Evolutionary conservation across 2,113 vertebrate species (phyloP).

Genomic region (Tapirus terrestris): DNA sequence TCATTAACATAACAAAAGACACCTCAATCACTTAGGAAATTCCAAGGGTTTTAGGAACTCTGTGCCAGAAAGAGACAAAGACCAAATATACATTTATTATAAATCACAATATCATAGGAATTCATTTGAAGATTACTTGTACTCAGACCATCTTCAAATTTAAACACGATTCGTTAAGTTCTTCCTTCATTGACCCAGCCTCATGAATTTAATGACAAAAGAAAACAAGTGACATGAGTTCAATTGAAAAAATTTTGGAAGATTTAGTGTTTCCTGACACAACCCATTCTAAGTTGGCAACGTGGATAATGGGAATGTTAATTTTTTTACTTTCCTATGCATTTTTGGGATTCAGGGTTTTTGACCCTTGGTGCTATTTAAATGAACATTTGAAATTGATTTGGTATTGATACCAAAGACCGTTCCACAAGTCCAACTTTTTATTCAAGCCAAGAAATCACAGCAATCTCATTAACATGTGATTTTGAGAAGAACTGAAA

Average conservation of each 20-base stretch:
- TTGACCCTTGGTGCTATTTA: neutral
- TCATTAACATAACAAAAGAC: too few relatives aligned
- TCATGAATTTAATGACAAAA: neutral
- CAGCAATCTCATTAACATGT: neutral
- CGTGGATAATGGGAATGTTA: neutral
- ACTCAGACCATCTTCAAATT: neutral
- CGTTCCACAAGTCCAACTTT: neutral
- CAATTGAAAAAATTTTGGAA: neutral
- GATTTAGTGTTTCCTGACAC: neutral
- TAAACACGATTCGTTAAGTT: neutral
- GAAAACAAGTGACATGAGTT: neutral
- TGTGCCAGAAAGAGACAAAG: too few relatives aligned
- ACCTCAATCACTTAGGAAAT: too few relatives aligned
- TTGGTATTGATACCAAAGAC: conserved; percentile 13
- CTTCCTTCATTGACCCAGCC: neutral
- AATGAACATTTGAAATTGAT: conserved; percentile 31
- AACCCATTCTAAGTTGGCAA: neutral
- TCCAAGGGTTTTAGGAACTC: too few relatives aligned
- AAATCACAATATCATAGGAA: too few relatives aligned
- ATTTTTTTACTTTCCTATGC: neutral
- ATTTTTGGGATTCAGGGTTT: conserved; percentile 2
- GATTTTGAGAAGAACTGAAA: conserved; percentile 32
- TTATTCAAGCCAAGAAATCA: neutral
- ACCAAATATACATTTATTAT: too few relatives aligned
- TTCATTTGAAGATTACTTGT: neutral